phyloP scores from a whole-genome alignment of 2,888 invertebrate genomes.

The Aleiodes alternator region DNA sequence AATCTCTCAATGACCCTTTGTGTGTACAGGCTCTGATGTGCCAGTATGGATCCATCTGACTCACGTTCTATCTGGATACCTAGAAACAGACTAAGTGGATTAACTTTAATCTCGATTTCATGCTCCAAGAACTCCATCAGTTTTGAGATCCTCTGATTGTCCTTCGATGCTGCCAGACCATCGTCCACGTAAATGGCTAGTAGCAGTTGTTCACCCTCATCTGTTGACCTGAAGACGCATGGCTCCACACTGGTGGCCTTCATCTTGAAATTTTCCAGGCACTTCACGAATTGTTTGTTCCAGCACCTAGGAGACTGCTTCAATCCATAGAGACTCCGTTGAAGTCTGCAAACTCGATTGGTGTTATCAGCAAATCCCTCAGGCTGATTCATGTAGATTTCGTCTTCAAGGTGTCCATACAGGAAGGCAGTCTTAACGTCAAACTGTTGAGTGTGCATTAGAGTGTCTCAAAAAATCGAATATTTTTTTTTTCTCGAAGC shows the following conservation, averaged over 20 bases:
- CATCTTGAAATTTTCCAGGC: background rate
- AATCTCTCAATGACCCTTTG: slow-evolving; percentile 15
- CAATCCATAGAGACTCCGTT: slow-evolving; percentile 4
- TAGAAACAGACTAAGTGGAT: slow-evolving; percentile 43
- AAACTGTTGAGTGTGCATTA: slow-evolving; percentile 8
- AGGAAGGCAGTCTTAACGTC: slow-evolving; percentile 15
- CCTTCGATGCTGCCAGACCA: slow-evolving; percentile 46
- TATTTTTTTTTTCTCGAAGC: no score
- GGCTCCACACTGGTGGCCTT: slow-evolving; percentile 26
- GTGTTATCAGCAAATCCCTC: background rate
- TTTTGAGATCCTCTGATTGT: slow-evolving; percentile 1
- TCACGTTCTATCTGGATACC: slow-evolving; percentile 44
- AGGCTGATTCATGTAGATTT: slow-evolving; percentile 11
- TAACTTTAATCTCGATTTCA: slow-evolving; percentile 28
- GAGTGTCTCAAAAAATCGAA: no score
- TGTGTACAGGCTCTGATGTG: slow-evolving; percentile 46
- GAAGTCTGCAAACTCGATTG: background rate
- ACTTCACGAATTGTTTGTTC: background rate
- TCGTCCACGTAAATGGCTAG: slow-evolving; percentile 51
- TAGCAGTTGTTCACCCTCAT: slow-evolving; percentile 42
- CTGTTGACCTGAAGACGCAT: slow-evolving; percentile 52
- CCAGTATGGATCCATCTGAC: slow-evolving; percentile 47
- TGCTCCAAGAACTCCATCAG: slow-evolving; percentile 37
- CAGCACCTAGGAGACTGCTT: slow-evolving; percentile 5
- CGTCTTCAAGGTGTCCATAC: background rate